These are phyloP conservation scores for Melanerpes aurifrons DNA, from an alignment of 2,113 vertebrate genomes.

Conservation along the genomic window DNA sequence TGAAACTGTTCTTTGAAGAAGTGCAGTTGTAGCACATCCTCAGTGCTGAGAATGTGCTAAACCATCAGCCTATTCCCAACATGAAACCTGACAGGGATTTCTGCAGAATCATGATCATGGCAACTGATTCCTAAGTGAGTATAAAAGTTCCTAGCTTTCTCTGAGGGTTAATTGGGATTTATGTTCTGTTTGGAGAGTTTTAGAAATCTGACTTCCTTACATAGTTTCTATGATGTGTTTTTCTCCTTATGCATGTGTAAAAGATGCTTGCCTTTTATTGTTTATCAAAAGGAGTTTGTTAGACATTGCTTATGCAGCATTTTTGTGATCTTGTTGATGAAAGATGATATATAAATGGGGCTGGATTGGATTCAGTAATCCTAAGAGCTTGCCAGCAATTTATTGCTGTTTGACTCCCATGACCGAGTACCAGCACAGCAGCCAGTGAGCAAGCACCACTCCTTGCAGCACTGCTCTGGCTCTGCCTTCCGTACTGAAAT, in stretches of 20 bases:
- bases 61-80: not conserved
- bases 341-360: constrained; percentile 35
- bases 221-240: not conserved
- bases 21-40: not conserved
- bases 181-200: not conserved
- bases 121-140: not conserved
- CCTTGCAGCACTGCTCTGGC: constrained; percentile 47
- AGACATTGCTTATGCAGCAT: constrained; percentile 25
- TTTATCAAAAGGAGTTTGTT: constrained; percentile 29
- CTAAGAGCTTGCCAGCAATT: constrained; percentile 51
- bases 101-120: not conserved
- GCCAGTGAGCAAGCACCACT: not conserved
- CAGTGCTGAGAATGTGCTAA: not conserved
- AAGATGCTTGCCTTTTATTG: not conserved
- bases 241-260: not conserved
- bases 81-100: not conserved
- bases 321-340: constrained; percentile 47
- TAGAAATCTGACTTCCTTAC: not conserved
- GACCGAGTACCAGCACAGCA: constrained; percentile 44
- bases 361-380: constrained; percentile 10
- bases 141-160: not conserved
- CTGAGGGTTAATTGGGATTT: constrained; percentile 1
- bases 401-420: constrained; percentile 63
- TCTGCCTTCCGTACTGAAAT: constrained; percentile 47
- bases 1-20: not conserved